These are phyloP conservation scores for Engraulis encrasicolus DNA, from an alignment of 2,113 vertebrate genomes.

Conservation along the genomic window DNA sequence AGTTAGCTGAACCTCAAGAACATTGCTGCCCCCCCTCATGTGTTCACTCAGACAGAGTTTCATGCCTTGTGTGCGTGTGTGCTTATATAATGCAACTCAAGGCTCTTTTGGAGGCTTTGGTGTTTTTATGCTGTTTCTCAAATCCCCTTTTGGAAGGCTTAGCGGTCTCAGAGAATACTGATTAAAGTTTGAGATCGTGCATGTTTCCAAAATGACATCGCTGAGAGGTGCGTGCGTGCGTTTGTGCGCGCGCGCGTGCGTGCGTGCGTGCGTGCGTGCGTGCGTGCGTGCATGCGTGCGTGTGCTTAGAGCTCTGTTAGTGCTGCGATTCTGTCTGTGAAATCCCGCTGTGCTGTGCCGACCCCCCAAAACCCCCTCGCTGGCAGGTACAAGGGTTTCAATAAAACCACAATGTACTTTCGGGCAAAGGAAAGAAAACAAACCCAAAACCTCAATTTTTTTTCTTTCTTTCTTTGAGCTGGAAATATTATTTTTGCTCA, in stretches of 20 bases:
- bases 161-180: neutral
- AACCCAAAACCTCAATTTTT: conserved; percentile 32
- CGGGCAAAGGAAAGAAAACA: conserved; percentile 41
- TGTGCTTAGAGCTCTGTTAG: neutral
- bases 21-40: neutral
- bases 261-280: too few species aligned
- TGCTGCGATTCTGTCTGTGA: neutral
- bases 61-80: neutral
- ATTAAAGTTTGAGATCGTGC: conserved; percentile 11
- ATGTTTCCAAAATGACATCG: neutral
- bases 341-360: neutral
- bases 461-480: conserved; percentile 15
- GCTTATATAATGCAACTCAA: neutral
- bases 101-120: neutral
- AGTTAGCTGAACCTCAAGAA: neutral
- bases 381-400: conserved; percentile 43
- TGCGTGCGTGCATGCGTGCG: too few species aligned
- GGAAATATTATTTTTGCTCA: conserved; percentile 48
- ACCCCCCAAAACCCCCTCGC: neutral
- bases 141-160: neutral
- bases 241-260: too few species aligned
- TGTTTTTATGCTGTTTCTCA: neutral
- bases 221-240: too few species aligned
- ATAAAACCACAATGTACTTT: conserved; percentile 43
- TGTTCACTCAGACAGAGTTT: neutral